phyloP scores from a whole-genome alignment of 1,140 invertebrate species.

The Matsumurasca onukii region DNA sequence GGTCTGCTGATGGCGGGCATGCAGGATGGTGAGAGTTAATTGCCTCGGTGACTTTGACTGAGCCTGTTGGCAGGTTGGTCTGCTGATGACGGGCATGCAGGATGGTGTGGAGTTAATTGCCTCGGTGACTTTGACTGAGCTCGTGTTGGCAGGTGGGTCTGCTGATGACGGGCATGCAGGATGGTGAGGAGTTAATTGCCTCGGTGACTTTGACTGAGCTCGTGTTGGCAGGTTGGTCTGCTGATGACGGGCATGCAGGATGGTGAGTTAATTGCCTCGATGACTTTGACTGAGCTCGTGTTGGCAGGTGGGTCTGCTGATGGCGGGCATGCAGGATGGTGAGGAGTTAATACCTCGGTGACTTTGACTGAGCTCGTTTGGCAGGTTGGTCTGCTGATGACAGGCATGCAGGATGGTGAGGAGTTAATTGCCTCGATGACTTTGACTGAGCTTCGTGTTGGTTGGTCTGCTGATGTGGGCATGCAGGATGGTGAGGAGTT shows the following conservation, averaged over 20 bases:
- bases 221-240: conserved; percentile 72
- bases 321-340: conserved; percentile 73
- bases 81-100: no score
- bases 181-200: no score
- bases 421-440: conserved; percentile 38
- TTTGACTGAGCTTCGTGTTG: no score
- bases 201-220: no score
- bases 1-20: conserved; percentile 75
- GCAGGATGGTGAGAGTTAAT: conserved; percentile 58
- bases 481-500: conserved; percentile 64
- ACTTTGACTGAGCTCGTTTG: no score
- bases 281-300: no score
- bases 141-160: no score
- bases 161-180: no score
- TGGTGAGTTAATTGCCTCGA: conserved; percentile 49
- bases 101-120: conserved; percentile 61
- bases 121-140: no score
- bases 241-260: conserved; percentile 75
- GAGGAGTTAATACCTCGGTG: conserved; percentile 52
- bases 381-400: conserved; percentile 75
- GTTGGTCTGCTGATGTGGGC: no score
- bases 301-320: conserved; percentile 74
- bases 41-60: no score
- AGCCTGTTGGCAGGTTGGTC: no score
- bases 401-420: conserved; percentile 73